Percentiles rank a stretch among this genome's conserved stretches.
These are phyloP conservation scores for Agrilus biguttatus DNA, from an alignment of 2,888 invertebrate genomes.

Conservation along the genomic window DNA sequence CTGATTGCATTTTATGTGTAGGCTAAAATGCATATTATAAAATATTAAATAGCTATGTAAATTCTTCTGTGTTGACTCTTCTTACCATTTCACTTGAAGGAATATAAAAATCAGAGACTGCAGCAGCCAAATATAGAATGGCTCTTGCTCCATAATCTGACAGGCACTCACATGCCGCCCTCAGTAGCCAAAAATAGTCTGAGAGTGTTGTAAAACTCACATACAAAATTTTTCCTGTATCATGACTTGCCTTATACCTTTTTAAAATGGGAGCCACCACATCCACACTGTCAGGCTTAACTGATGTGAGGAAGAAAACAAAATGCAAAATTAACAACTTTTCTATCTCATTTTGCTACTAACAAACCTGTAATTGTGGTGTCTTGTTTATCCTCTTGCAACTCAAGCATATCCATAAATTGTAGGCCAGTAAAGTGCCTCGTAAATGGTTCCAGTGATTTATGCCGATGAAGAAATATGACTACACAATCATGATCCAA, in stretches of 20 bases:
- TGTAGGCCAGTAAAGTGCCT: slow-evolving; percentile 72
- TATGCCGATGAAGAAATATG: slow-evolving; percentile 82
- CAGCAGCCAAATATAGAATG: slow-evolving; percentile 90
- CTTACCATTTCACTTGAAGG: slow-evolving; percentile 81
- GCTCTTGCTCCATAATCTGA: slow-evolving; percentile 51
- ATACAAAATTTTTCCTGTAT: slow-evolving; percentile 56
- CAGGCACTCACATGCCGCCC: slow-evolving; percentile 68
- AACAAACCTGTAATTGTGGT: slow-evolving; percentile 47
- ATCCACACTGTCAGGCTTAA: slow-evolving; percentile 58
- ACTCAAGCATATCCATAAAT: slow-evolving; percentile 63
- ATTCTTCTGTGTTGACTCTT: slow-evolving; percentile 5
- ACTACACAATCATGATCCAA: slow-evolving; percentile 77
- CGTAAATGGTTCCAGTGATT: slow-evolving; percentile 83
- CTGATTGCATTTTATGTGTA: slow-evolving; percentile 90
- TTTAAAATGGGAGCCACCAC: slow-evolving; percentile 55
- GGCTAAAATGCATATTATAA: slow-evolving; percentile 45
- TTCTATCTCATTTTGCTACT: background rate
- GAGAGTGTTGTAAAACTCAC: slow-evolving; percentile 73
- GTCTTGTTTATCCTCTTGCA: slow-evolving; percentile 47
- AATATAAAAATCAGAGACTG: slow-evolving; percentile 97
- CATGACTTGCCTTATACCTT: slow-evolving; percentile 68
- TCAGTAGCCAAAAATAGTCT: slow-evolving; percentile 84
- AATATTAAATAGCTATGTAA: too few relatives aligned
- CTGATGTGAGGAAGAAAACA: slow-evolving; percentile 25
- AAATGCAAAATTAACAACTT: background rate